Evolutionary conservation across 2,113 vertebrate genomes (phyloP).

Genomic region (Gulo gulo): DNA sequence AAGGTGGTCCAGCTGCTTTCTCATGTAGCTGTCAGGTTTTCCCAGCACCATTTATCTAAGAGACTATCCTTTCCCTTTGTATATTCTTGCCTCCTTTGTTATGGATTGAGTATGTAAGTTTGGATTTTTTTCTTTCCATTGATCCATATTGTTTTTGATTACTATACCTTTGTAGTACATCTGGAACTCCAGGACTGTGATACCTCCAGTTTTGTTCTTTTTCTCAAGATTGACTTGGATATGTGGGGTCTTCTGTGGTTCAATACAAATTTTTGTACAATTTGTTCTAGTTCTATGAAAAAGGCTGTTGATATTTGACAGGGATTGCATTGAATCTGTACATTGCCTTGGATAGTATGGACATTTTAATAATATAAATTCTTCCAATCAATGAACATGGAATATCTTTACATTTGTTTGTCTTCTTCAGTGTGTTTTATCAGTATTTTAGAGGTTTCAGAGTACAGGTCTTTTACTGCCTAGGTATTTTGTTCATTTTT

Average conservation of each 20-base stretch:
- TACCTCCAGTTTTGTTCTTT: not conserved
- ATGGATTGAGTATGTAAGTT: not conserved
- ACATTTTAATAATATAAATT: not conserved
- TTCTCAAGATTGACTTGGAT: not conserved
- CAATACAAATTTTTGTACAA: not conserved
- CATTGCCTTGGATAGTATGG: not conserved
- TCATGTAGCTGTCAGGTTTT: not conserved
- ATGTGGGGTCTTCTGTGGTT: not conserved
- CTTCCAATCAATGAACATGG: not conserved
- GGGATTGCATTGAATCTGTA: not conserved
- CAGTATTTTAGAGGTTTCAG: not conserved
- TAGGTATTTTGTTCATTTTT: not conserved
- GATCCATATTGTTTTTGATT: not conserved
- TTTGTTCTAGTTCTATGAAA: not conserved
- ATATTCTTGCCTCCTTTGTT: not conserved
- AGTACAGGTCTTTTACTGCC: not conserved
- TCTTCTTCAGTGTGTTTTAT: not conserved
- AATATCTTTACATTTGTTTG: not conserved
- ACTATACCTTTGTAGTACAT: not conserved
- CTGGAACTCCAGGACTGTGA: not conserved
- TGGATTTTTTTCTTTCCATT: not conserved
- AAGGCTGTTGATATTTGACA: not conserved
- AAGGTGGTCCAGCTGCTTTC: not conserved
- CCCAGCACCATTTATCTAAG: not conserved
- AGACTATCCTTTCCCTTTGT: not conserved